A percentile compares a stretch with the other conserved stretches of the same genome.
Conservation (phyloP, 2,888 invertebrate genomes). For the Andrena bucephala region DNA sequence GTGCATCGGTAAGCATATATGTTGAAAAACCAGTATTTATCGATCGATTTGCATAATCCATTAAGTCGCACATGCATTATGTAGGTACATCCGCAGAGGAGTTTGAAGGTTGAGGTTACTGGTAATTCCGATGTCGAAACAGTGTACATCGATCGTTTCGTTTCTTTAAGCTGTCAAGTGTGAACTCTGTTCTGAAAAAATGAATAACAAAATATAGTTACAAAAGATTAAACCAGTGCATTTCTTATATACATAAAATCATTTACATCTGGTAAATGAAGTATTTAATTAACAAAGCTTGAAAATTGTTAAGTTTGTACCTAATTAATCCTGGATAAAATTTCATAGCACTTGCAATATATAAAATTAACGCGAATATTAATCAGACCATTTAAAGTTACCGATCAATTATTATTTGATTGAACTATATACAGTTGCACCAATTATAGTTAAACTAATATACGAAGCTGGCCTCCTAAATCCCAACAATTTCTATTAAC, state of each 20-base stretch:
- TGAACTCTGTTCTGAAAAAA: not conserved
- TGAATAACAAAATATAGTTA: not conserved
- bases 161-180: not conserved
- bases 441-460: not conserved
- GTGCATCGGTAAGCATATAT: constrained; percentile 74
- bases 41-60: constrained; percentile 40
- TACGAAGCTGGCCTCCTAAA: too few species aligned
- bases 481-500: too few species aligned
- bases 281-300: too few species aligned
- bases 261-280: too few species aligned
- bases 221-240: too few species aligned
- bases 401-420: too few species aligned
- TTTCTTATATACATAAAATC: too few species aligned
- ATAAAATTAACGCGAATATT: too few species aligned
- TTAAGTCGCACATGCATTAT: constrained; percentile 7
- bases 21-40: constrained; percentile 1
- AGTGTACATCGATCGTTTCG: not conserved
- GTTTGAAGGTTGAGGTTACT: constrained; percentile 14
- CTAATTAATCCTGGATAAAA: too few species aligned
- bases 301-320: too few species aligned
- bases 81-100: not conserved
- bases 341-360: too few species aligned
- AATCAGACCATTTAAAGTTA: too few species aligned
- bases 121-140: constrained; percentile 11
- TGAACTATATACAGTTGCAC: not conserved